These are phyloP conservation scores for Disparrhopalites patrizii DNA, from an alignment of 2,888 invertebrate genomes.

Conservation along the genomic window DNA sequence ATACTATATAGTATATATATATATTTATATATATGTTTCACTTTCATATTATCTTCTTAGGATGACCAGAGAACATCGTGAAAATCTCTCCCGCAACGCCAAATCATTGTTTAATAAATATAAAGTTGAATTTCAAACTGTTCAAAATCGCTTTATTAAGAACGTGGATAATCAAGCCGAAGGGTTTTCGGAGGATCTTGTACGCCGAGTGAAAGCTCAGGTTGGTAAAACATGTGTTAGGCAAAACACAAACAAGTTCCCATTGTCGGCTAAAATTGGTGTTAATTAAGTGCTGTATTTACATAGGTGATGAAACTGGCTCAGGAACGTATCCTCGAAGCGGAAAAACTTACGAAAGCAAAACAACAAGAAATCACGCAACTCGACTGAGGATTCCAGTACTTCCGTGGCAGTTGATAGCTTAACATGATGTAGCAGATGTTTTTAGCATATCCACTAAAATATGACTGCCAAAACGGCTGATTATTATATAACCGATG, in stretches of 20 bases:
- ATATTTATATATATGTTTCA: neutral
- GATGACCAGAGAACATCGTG: slow-evolving; percentile 89
- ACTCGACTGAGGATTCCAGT: neutral
- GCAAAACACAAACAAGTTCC: too few relatives aligned
- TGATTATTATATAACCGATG: neutral
- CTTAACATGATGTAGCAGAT: too few relatives aligned
- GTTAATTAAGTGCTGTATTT: too few relatives aligned
- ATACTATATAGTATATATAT: too few relatives aligned
- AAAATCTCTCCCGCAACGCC: slow-evolving; percentile 81
- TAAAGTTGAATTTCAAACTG: slow-evolving; percentile 68
- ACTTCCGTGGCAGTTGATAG: neutral
- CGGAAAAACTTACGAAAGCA: slow-evolving; percentile 61
- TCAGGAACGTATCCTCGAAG: slow-evolving; percentile 63
- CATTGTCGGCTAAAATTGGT: too few relatives aligned
- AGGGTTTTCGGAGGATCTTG: slow-evolving; percentile 64
- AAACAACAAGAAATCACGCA: slow-evolving; percentile 72
- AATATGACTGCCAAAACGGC: too few relatives aligned
- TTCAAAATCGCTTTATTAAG: slow-evolving; percentile 69
- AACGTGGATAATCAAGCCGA: slow-evolving; percentile 66
- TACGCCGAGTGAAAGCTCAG: slow-evolving; percentile 61
- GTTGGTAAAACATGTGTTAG: slow-evolving; percentile 50
- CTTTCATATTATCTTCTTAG: slow-evolving; percentile 50
- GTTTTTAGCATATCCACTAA: too few relatives aligned
- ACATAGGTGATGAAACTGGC: slow-evolving; percentile 66
- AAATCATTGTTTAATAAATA: slow-evolving; percentile 74